These are phyloP conservation scores for Entosphenus tridentatus DNA, from an alignment of 2,113 vertebrate genomes.

Conservation along the genomic window DNA sequence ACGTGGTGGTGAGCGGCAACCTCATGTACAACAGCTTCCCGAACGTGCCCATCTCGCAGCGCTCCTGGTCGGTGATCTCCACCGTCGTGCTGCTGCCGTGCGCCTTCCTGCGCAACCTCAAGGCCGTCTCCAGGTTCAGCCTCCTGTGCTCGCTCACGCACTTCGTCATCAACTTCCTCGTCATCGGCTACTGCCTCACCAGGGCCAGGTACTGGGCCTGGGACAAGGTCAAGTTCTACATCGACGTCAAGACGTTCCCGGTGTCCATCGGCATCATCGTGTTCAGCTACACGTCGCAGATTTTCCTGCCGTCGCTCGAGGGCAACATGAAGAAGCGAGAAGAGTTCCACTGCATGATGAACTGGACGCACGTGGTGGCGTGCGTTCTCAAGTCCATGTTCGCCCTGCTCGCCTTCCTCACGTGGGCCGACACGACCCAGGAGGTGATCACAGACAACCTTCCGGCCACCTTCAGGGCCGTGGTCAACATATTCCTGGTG, in stretches of 20 bases:
- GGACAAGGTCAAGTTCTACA: conserved; percentile 22
- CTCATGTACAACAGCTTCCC: conserved; percentile 31
- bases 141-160: conserved; percentile 39
- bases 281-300: conserved; percentile 53
- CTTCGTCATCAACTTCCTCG: conserved; percentile 31
- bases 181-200: conserved; percentile 32
- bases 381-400: conserved; percentile 37
- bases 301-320: conserved; percentile 41
- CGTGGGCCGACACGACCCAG: conserved; percentile 32
- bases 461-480: conserved; percentile 25
- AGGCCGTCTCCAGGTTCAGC: conserved; percentile 30
- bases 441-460: conserved; percentile 43
- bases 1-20: conserved; percentile 32
- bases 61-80: conserved; percentile 25
- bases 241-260: conserved; percentile 35
- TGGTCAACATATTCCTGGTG: conserved; percentile 36
- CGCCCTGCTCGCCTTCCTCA: conserved; percentile 28
- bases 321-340: conserved; percentile 29
- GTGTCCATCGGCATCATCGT: conserved; percentile 39
- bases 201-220: conserved; percentile 27
- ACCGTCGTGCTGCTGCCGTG: conserved; percentile 31
- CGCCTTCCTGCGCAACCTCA: conserved; percentile 33
- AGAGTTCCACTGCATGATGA: conserved; percentile 29
- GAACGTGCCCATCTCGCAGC: conserved; percentile 19
- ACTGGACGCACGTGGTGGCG: conserved; percentile 32